Evolutionary conservation across 92 coral and sea anemone genomes (phyloP), one percentile per base, ranked within the genome.

Genomic region (Porites rus): DNA sequence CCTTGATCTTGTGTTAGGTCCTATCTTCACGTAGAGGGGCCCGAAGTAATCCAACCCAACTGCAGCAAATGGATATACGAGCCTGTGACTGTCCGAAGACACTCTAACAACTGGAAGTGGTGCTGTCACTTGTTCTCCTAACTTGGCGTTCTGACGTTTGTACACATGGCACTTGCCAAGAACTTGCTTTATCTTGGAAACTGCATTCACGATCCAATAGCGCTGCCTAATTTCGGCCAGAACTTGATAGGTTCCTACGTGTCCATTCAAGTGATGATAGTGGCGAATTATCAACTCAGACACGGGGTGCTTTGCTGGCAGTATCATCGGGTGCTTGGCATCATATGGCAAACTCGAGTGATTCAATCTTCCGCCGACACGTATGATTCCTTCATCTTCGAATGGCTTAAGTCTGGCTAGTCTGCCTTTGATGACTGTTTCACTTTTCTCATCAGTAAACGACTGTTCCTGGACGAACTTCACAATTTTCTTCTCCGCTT

Each of bases 21-120:
- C 92, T 62, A 72, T 31, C 85, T 88, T 91, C 24, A 87, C 88
- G 17, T 82, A 80, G 73, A 91, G 79, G 67, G 91, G 89, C 61
- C 92, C 94, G 22, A 91, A 84, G 25, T 91, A 88, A 60, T 91
- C 89, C 25, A 91, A 63, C 21, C 94, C 92, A 0, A 91, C 94
- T 22, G 94, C 94, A 69, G 94, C 88, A 43, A 88, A 91, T 38
- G 87, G 92, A 31, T 84, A 92, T 68, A 85, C 58, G 50, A 85
- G 65, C 9, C 88, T 65, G 43, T 92, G 74, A 72, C 90, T 89
- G 71, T 92, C 95, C 16, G 91, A 89, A 11, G 95, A 86, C 51
- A 86, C 69, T 75, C 88, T 50, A 13, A 92, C 90, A 0, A 65
- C 76, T 76, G 93, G 93, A 10, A 92, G 82, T 16, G 90, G 92